These are phyloP conservation scores for Eulemur rubriventer DNA, from an alignment of 2,797 vertebrate genomes.

Conservation along the genomic window DNA sequence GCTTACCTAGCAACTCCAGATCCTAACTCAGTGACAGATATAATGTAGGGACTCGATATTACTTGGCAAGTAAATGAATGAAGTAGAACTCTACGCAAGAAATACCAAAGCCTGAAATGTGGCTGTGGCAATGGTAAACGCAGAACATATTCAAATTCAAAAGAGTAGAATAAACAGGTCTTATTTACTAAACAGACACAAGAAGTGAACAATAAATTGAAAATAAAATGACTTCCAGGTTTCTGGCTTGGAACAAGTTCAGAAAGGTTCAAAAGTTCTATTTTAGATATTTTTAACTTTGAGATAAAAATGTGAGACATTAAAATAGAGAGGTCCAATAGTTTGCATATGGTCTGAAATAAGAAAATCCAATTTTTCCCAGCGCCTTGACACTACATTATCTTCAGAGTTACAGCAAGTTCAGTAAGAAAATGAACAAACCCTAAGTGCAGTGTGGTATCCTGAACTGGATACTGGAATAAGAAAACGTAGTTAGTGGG, in stretches of 20 bases:
- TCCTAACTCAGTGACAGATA: neutral
- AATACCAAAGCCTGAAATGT: neutral
- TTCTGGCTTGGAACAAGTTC: slow-evolving; percentile 1
- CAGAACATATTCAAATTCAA: slow-evolving; percentile 10
- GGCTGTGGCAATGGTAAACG: neutral
- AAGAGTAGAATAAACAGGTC: neutral
- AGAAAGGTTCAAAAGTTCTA: neutral
- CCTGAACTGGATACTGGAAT: neutral
- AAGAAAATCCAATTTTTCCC: slow-evolving; percentile 5
- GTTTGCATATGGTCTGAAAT: neutral
- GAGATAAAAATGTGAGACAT: slow-evolving; percentile 8
- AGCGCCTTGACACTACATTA: neutral
- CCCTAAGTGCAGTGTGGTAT: neutral
- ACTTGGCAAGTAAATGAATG: neutral
- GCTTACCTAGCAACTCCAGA: neutral
- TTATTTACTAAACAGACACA: neutral
- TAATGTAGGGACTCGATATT: neutral
- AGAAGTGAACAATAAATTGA: neutral
- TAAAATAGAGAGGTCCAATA: neutral
- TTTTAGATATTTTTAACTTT: neutral
- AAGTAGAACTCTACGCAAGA: neutral
- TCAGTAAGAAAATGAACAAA: slow-evolving; percentile 15
- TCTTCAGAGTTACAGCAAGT: neutral
- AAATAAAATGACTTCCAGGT: neutral
- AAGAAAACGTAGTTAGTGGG: neutral